These are phyloP conservation scores for Ceratoteleas bidentatus DNA, from an alignment of 1,140 invertebrate genomes.

Conservation along the genomic window DNA sequence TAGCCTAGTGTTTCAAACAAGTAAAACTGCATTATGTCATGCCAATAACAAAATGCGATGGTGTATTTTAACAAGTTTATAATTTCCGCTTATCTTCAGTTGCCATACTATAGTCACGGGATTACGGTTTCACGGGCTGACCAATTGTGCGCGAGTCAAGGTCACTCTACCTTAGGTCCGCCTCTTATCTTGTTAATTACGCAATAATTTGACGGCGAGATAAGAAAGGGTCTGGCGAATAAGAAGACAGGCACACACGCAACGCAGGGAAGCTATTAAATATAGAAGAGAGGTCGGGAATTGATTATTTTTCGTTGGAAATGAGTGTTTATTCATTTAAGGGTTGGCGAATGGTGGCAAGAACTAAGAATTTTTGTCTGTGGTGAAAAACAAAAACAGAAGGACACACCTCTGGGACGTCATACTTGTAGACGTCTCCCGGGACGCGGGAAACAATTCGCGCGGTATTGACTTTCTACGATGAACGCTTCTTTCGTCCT, in stretches of 20 bases:
- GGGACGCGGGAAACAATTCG: constrained; percentile 64
- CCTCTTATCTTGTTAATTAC: constrained; percentile 14
- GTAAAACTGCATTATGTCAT: too few relatives aligned
- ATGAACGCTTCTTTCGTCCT: constrained; percentile 51
- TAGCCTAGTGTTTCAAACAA: too few relatives aligned
- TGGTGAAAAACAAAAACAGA: constrained; percentile 42
- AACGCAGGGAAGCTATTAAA: constrained; percentile 24
- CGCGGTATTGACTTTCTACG: constrained; percentile 66
- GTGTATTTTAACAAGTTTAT: too few relatives aligned
- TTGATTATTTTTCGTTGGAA: constrained; percentile 32
- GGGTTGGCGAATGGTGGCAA: constrained; percentile 38
- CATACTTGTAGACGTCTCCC: constrained; percentile 48
- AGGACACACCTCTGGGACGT: constrained; percentile 48
- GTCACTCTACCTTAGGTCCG: neutral
- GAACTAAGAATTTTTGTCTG: constrained; percentile 28
- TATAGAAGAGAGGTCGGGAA: constrained; percentile 7
- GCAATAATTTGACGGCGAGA: constrained; percentile 4
- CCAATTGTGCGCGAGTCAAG: neutral
- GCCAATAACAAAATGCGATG: too few relatives aligned
- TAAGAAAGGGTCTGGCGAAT: constrained; percentile 13
- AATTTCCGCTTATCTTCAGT: too few relatives aligned
- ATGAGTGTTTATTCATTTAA: constrained; percentile 52
- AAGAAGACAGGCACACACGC: constrained; percentile 3
- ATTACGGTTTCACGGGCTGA: neutral
- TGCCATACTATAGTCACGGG: too few relatives aligned